phyloP scores from a whole-genome alignment of 2,113 vertebrate species.

The Gallinago jamesoni region DNA sequence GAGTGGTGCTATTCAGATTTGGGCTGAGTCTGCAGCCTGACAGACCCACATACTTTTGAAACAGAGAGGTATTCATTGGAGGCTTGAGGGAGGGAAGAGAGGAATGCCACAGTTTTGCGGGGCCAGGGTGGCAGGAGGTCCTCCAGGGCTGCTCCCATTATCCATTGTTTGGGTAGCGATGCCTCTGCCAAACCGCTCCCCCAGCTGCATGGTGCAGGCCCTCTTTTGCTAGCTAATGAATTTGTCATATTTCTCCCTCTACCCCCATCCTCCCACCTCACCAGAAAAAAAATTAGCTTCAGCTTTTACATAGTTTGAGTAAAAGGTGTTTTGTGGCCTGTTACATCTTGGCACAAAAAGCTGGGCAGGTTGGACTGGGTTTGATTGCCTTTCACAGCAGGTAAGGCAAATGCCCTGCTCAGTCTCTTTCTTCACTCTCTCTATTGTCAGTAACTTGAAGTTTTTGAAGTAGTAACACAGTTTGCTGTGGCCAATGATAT shows the following conservation, averaged over 20 bases:
- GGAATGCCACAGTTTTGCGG: background rate
- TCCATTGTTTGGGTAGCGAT: background rate
- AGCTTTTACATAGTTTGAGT: background rate
- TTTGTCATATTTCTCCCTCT: background rate
- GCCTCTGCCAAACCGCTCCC: background rate
- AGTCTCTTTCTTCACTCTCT: background rate
- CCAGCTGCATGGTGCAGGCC: background rate
- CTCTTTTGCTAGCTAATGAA: background rate
- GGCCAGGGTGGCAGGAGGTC: background rate
- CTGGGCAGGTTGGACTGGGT: background rate
- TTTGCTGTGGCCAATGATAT: background rate
- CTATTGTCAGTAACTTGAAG: background rate
- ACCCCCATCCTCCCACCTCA: fast-evolving
- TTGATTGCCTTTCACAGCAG: background rate
- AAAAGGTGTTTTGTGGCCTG: background rate
- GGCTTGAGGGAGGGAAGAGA: background rate
- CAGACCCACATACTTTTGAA: background rate
- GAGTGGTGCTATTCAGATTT: background rate
- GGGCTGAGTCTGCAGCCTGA: background rate
- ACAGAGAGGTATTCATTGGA: background rate
- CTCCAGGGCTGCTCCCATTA: background rate
- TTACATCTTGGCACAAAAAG: background rate
- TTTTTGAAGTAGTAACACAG: background rate
- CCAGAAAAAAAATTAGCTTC: background rate
- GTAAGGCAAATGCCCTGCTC: background rate